Conservation (phyloP, 2,797 vertebrate species). For the Syncerus caffer region DNA sequence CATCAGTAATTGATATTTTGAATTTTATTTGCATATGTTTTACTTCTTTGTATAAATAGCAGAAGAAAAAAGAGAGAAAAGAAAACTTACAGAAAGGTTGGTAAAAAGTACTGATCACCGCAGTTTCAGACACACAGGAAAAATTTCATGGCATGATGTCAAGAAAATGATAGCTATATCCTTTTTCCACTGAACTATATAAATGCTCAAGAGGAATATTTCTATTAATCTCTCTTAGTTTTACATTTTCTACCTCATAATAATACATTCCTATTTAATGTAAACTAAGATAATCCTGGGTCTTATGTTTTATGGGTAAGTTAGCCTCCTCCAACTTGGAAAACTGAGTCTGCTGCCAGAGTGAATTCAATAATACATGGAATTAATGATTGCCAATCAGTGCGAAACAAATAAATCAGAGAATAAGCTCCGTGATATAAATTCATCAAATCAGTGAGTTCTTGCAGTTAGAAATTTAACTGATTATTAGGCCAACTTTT, state of each 20-base stretch:
- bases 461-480: conserved; percentile 66
- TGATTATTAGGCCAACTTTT: conserved; percentile 65
- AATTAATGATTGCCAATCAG: conserved; percentile 61
- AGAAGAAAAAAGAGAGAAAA: conserved; percentile 16
- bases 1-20: conserved; percentile 61
- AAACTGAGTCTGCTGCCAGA: background rate
- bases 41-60: background rate
- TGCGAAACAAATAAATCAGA: conserved; percentile 54
- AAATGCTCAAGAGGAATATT: background rate
- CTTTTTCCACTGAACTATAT: background rate
- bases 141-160: background rate
- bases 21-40: conserved; percentile 67
- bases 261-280: background rate
- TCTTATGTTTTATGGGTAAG: background rate
- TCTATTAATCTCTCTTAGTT: background rate
- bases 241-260: background rate
- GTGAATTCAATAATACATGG: conserved; percentile 38
- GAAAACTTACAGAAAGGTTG: background rate
- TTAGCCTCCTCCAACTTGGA: conserved; percentile 18
- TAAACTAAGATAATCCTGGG: background rate
- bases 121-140: background rate
- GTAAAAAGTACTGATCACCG: background rate
- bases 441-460: conserved; percentile 60
- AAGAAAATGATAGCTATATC: background rate
- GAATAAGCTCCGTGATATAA: conserved; percentile 1